Conservation (phyloP, 2,888 invertebrate genomes). For the Altica lythri region DNA sequence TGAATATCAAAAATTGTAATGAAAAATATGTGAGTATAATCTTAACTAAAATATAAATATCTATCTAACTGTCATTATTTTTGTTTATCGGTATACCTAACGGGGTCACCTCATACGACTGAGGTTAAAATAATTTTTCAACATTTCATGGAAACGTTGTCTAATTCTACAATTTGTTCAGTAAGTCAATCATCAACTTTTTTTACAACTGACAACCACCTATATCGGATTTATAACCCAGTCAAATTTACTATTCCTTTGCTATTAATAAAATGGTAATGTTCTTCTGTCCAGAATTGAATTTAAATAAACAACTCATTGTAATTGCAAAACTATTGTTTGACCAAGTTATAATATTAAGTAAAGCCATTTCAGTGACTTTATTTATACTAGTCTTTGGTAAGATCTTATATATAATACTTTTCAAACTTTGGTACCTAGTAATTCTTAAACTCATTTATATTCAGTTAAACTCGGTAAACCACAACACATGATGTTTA, state of each 20-base stretch:
- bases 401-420: conserved; percentile 28
- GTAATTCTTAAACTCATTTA: no score
- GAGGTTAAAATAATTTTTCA: conserved; percentile 49
- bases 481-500: no score
- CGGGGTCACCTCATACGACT: conserved; percentile 40
- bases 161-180: conserved; percentile 52
- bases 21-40: conserved; percentile 25
- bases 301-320: no score
- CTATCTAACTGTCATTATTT: conserved; percentile 45
- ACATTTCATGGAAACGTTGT: conserved; percentile 53
- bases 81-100: conserved; percentile 47
- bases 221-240: no score
- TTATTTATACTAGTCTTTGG: conserved; percentile 30
- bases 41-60: conserved; percentile 32
- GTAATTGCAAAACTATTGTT: no score
- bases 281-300: no score
- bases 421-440: conserved; percentile 31
- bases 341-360: no score
- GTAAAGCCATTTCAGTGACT: no score
- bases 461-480: no score
- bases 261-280: no score
- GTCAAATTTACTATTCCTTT: no score
- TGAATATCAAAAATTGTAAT: conserved; percentile 29
- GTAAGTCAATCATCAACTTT: conserved; percentile 54
- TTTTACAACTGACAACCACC: conserved; percentile 34